Percentiles rank a stretch among this genome's conserved stretches.
phyloP scores from a whole-genome alignment of 2,888 invertebrate genomes.

The Hetaerina titia region DNA sequence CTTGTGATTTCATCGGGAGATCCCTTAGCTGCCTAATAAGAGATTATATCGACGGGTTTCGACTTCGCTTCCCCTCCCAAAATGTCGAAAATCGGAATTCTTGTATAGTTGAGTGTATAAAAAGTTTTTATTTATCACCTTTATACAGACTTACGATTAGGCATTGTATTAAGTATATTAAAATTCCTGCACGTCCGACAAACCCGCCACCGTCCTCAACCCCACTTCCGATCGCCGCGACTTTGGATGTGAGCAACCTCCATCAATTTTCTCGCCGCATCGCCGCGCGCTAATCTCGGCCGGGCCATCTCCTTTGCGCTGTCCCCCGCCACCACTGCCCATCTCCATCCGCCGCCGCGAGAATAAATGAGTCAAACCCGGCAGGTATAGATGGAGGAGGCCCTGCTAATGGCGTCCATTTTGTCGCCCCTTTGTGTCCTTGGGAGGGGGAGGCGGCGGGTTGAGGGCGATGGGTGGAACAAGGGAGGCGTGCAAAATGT shows the following conservation, averaged over 20 bases:
- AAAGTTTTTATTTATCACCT: no score
- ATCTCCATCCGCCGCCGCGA: background rate
- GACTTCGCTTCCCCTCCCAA: no score
- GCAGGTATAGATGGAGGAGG: background rate
- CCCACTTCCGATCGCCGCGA: background rate
- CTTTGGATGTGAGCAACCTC: background rate
- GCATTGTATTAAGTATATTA: background rate
- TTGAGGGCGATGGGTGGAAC: background rate
- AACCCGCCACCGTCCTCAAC: background rate
- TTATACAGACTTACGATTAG: background rate
- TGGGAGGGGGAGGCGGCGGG: background rate
- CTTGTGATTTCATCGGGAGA: no score
- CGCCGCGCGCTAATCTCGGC: background rate
- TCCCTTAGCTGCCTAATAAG: no score
- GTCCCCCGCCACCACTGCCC: background rate
- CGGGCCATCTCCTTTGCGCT: background rate
- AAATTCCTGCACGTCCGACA: background rate
- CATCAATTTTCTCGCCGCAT: background rate
- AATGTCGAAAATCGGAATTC: no score
- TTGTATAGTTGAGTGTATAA: no score
- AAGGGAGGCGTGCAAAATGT: background rate
- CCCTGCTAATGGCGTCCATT: background rate
- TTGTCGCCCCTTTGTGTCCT: slow-evolving; percentile 1
- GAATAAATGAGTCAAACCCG: background rate
- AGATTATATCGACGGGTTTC: no score